Base-by-base conservation (phyloP, 2,113 vertebrate genomes). In the Tenebrosternarchus preto region DNA sequence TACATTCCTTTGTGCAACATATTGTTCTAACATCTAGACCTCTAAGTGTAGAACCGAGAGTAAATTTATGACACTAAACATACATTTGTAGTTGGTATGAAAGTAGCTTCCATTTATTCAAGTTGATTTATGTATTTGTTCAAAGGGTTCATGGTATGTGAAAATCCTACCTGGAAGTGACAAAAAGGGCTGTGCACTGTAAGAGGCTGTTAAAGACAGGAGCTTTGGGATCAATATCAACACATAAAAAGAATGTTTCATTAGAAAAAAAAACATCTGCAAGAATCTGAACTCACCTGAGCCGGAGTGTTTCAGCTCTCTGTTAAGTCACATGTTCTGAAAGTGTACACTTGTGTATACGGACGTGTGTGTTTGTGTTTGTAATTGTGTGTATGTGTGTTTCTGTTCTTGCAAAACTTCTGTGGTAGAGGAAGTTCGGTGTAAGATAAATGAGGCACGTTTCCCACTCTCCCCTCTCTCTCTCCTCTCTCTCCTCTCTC, bases 401-500 rank as follows among this genome's bases (percentile, higher is more conserved):
- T 60, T 73, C 68, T 80, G 73, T 70, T 69, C 68, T 83, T 83
- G 80, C 78, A 53, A 71, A 73, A 81, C 72, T 39, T 46, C 50
- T 71, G 80, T 81, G 71, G 76, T 57, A 84, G 81, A 91, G 90
- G 90, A 92, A 91, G 89, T 87, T 84, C 85, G 86, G 86, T 88
- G 86, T 86, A 81, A 88, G 89, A 91, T 92, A 92, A 76, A 82
- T 81, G 77, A 68, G 76, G 84, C 82, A 76, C 25, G 68, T 81
- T 76, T 76, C 67, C 29, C 55, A n/a, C n/a, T 36, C 33, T 36
- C 33, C 78, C 77, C 76, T 66, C 17, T 36, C 33, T 36, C 33
- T 36, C 24, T 43, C 53, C 73, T 77, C 68, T 72, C 59, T n/a
- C 69, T 76, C 61, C 61, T 72, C 81, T 71, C 36, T 27, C 50